Evolutionary conservation across 2,113 vertebrate genomes (phyloP).

Genomic region (Gymnocephalus cernua): DNA sequence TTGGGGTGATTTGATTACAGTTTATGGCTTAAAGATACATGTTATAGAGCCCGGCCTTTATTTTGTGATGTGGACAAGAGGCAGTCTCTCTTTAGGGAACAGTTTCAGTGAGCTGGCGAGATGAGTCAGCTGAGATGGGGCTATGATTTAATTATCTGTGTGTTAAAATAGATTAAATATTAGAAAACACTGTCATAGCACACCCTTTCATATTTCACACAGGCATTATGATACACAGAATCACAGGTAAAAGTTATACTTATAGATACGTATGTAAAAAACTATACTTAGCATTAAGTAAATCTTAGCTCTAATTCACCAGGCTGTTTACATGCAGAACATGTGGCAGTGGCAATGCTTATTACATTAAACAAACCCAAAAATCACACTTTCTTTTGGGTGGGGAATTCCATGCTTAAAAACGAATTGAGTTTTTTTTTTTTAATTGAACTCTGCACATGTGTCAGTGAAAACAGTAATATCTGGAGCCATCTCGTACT

Average conservation of each 20-base stretch:
- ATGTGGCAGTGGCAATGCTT: background rate
- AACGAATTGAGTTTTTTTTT: no score
- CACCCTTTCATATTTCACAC: constrained; percentile 26
- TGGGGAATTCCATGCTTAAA: constrained; percentile 30
- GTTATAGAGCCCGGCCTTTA: constrained; percentile 7
- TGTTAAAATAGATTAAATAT: constrained; percentile 56
- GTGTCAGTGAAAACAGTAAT: constrained; percentile 38
- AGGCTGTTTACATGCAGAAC: background rate
- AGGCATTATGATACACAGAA: background rate
- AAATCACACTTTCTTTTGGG: constrained; percentile 6
- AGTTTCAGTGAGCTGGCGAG: constrained; percentile 48
- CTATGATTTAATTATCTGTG: constrained; percentile 63
- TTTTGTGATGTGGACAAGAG: constrained; percentile 42
- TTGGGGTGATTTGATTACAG: constrained; percentile 50
- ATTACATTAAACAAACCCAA: background rate
- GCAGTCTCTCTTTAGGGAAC: constrained; percentile 59
- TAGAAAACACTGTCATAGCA: constrained; percentile 3
- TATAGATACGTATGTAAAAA: background rate
- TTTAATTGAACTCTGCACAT: constrained; percentile 20
- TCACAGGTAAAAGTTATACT: background rate
- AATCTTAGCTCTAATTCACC: background rate
- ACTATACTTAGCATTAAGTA: background rate
- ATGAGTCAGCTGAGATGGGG: constrained; percentile 54
- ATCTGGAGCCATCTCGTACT: constrained; percentile 36
- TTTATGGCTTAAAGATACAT: constrained; percentile 29